A percentile compares a stretch with the other conserved stretches of the same genome.
phyloP scores from a whole-genome alignment of 2,888 invertebrate species.

The Orthosia cruda region DNA sequence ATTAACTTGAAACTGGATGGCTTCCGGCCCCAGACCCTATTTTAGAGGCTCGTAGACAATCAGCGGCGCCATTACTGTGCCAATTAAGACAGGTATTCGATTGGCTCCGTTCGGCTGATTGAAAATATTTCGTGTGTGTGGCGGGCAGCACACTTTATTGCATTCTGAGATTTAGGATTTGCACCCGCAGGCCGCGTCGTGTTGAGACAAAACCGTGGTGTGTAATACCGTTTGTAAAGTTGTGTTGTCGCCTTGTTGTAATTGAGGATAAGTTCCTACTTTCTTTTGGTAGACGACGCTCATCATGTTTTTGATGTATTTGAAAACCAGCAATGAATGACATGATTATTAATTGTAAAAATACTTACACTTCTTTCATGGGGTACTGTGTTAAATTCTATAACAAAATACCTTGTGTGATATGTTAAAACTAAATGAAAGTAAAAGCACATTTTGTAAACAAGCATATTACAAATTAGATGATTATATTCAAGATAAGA shows the following conservation, averaged over 20 bases:
- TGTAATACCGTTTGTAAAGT: not conserved
- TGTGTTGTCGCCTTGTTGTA: not conserved
- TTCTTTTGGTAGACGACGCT: not conserved
- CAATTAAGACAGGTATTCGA: slow-evolving; percentile 75
- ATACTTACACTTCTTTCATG: too few relatives aligned
- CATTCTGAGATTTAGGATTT: slow-evolving; percentile 68
- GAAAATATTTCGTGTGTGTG: slow-evolving; percentile 67
- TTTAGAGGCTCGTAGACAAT: slow-evolving; percentile 68
- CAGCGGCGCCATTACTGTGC: slow-evolving; percentile 71
- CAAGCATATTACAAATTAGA: too few relatives aligned
- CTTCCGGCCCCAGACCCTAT: slow-evolving; percentile 68
- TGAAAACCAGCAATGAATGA: not conserved
- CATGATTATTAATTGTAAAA: too few relatives aligned
- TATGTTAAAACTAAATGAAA: too few relatives aligned
- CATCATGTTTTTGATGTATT: not conserved
- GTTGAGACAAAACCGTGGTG: not conserved
- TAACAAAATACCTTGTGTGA: too few relatives aligned
- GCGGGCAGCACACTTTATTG: slow-evolving; percentile 64
- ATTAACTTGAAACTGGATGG: slow-evolving; percentile 87
- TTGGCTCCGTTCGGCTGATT: slow-evolving; percentile 69
- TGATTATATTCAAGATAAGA: too few relatives aligned
- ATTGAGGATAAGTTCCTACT: not conserved
- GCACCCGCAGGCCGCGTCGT: slow-evolving; percentile 14
- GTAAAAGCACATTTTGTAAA: too few relatives aligned
- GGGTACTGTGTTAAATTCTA: too few relatives aligned